Evolutionary conservation across 2,888 invertebrate genomes (phyloP), one percentile per base, ranked within the genome.

Genomic region (Aleiodes leptofemur): DNA sequence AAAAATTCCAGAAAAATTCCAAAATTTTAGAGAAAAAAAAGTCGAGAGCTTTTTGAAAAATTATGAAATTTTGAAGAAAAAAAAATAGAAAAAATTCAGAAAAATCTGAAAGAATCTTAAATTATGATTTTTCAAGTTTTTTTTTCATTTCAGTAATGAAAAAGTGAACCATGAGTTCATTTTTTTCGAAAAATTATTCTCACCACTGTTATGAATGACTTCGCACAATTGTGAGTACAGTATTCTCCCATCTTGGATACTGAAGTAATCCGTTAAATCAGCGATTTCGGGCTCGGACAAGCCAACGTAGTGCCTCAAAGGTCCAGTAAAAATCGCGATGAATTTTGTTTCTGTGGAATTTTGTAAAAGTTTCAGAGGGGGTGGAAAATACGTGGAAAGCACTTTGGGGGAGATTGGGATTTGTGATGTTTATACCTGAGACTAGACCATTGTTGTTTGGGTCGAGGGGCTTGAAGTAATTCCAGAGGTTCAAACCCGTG

Each of bases 171-270:
- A 23, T 23, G 23, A 23, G 23, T 23, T 23, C 23, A 23, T 23
- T 23, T 23, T 23, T 23, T 23, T 23, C 1, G 23, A 1, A 23
- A 69, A 74, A 55, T 73, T 73, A 61, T 72, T 57, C 83, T 83
- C 86, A 94, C 94, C 93, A 89, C 93, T 93, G 34, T 93, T 92
- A 78, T 94, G 93, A 77, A 95, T 93, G 79, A 95, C 92, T 87
- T 94, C 92, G 84, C 95, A 95, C 78, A 96, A 92, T 90, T 95
- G 95, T 3, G 92, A 92, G 89, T 96, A 96, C 74, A 93, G 92
- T 72, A 96, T 92, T 80, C 95, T 92, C 75, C 96, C 95, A 90
- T 96, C 95, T 80, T 94, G 94, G n/a, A 94, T 92, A 57, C 94
- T 92, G 90, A 95, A 96, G 90, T 95, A 95, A 89, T 95, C 94